These are phyloP conservation scores for Nymphalis c-album DNA, from an alignment of 2,888 invertebrate genomes.

Conservation along the genomic window DNA sequence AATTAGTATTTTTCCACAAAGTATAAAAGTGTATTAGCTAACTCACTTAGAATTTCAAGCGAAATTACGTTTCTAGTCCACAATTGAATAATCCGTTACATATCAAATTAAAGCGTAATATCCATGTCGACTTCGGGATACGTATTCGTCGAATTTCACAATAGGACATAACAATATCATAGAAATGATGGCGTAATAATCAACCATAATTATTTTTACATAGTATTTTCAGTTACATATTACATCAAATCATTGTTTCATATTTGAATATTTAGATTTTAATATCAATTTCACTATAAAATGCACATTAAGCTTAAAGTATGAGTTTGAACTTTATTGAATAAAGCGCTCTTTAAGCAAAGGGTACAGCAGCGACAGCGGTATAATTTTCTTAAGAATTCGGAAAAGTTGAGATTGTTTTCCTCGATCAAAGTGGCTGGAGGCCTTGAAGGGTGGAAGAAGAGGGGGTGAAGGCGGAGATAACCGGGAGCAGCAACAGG, in stretches of 20 bases:
- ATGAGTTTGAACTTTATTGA: constrained; percentile 39
- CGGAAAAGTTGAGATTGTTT: constrained; percentile 75
- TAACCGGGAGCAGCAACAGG: constrained; percentile 70
- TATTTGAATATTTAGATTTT: not conserved
- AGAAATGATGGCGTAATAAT: no score
- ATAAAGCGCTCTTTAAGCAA: constrained; percentile 36
- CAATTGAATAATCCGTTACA: no score
- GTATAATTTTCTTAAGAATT: constrained; percentile 74
- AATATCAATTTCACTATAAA: not conserved
- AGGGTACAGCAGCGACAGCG: constrained; percentile 47
- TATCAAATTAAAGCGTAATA: no score
- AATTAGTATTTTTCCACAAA: no score
- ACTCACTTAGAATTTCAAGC: no score
- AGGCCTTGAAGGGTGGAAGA: constrained; percentile 46
- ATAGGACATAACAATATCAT: no score
- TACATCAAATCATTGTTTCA: not conserved
- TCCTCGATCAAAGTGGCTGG: constrained; percentile 65
- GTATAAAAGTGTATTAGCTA: no score
- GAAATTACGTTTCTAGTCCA: no score
- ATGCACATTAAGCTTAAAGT: constrained; percentile 21
- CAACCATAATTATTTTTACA: no score
- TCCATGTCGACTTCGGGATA: no score
- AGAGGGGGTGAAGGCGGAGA: constrained; percentile 51
- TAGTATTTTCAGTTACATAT: no score
- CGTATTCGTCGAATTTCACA: no score